Base-by-base conservation (phyloP, 1,140 invertebrate genomes). In the Drosophila dunni region DNA sequence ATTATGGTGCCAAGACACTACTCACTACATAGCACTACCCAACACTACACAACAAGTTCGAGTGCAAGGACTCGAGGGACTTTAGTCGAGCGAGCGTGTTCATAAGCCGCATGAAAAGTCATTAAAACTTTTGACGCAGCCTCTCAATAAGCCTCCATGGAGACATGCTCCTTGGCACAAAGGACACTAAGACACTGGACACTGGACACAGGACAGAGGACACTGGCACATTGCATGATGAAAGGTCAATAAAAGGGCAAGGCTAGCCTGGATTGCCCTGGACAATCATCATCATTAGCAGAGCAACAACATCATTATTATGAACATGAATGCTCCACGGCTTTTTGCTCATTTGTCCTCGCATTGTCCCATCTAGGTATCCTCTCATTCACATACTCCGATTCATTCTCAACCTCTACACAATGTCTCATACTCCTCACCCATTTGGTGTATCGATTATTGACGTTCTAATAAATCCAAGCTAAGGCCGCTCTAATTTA, bases 101-200 rank as follows among this genome's bases (percentile, higher is more conserved):
- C 65, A 76, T 82, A 76, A 76, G 78, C 78, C 75, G 82, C 82
- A 81, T 86, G 82, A 81, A 86, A 86, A 86, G 82, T 86, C 82
- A 86, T 86, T 86, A 86, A 86, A 86, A 86, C 71, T 86, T 86
- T 86, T 81, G 70, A 69, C 61, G 72, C 75, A 62, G 50, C 24
- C 61, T 53, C 34, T 40, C 51, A 33, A 53, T 45, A 53, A 56
- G 51, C 57, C 46, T 48, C 66, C 34, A 15, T 66, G 34, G 69
- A 57, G 79, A 40, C 56, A 65, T 38, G 17, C 17, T 20, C 17
- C 17, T 20, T 20, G 44, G 70, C 64, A 34, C 20, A 15, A 2
- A 15, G 9, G 54, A 51, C 46, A 44, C n/a, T 36, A 33, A 33
- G 58, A 62, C 15, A 17, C 40, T 13, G 57, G 11, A 17, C 20